Conservation (phyloP, 2,888 invertebrate species). For the Tillus elongatus region DNA sequence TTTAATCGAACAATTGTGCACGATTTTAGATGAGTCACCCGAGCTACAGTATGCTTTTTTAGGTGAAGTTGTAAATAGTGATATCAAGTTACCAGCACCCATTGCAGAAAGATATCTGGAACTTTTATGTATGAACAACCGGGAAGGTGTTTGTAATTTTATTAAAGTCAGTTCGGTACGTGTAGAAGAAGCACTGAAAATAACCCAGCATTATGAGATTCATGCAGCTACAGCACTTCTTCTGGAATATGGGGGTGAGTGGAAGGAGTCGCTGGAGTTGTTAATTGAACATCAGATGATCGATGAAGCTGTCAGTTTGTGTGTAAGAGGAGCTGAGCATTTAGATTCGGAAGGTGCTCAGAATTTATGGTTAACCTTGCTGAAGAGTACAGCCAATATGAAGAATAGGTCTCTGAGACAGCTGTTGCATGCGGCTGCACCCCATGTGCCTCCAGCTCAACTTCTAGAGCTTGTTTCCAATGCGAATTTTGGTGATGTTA, state of each 20-base stretch:
- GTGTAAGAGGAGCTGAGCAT: slow-evolving; percentile 42
- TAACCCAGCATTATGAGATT: slow-evolving; percentile 53
- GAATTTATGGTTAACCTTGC: slow-evolving; percentile 44
- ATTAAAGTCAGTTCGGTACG: slow-evolving; percentile 49
- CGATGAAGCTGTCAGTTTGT: slow-evolving; percentile 38
- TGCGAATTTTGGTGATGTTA: slow-evolving; percentile 54
- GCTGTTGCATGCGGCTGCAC: slow-evolving; percentile 48
- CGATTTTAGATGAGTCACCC: slow-evolving; percentile 40
- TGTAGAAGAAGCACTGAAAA: slow-evolving; percentile 54
- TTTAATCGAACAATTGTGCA: slow-evolving; percentile 40
- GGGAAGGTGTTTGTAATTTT: slow-evolving; percentile 46
- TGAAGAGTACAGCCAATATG: slow-evolving; percentile 35
- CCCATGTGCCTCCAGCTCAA: slow-evolving; percentile 48
- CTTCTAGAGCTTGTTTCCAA: slow-evolving; percentile 51
- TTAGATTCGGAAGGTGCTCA: slow-evolving; percentile 42
- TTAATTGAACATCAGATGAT: slow-evolving; percentile 42
- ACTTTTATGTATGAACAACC: slow-evolving; percentile 52
- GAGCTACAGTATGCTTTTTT: slow-evolving; percentile 49
- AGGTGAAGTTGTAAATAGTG: slow-evolving; percentile 44
- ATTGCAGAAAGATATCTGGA: slow-evolving; percentile 54
- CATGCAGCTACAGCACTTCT: slow-evolving; percentile 62
- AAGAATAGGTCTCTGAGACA: slow-evolving; percentile 41
- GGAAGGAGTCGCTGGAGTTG: slow-evolving; percentile 60
- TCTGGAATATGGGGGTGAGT: slow-evolving; percentile 66
- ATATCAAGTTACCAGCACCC: slow-evolving; percentile 39